Evolutionary conservation across 1,140 invertebrate species (phyloP), one percentile per base, ranked within the genome.

Genomic region (Zophobas morio): DNA sequence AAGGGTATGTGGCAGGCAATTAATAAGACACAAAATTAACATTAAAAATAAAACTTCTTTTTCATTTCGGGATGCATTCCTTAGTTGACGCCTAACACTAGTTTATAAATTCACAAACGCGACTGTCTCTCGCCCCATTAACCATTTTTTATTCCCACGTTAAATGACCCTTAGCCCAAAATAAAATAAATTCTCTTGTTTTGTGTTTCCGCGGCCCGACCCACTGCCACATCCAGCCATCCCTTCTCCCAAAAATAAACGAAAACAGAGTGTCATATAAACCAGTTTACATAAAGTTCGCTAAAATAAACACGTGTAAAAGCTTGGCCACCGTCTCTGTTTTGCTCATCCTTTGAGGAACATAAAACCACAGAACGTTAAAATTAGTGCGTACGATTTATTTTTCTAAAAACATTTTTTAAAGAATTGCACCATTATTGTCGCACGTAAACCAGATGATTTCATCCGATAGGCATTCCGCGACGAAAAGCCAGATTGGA

Each of bases 211-310:
- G 20, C 20, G 20, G 20, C 20, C 20, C 20, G 20, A 20, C 20
- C 20, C 20, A 20, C 20, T 20, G 20, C 20, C 20, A 20, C 20
- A 20, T 54, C 53, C 53, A 54, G 35, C 53, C 33, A 32, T 51
- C 33, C 49, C 49, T 32, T 51, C 2, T 51, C 49, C 49, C 37
- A 63, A 8, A 63, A 63, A 36, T 63, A 63, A 63, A 20, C 57
- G 57, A 66, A 60, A 66, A 66, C 60, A 66, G 20, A 66, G 37
- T 66, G 60, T 66, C 60, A 66, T 66, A 42, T 42, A 47, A 66
- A 66, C 60, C 39, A 42, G 33, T 66, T 42, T 66, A 42, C 60
- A 66, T 66, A 66, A 66, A 66, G 36, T 8, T 1, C 40, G 8
- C 39, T 66, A 66, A 66, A 66, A 66, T 66, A 66, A 66, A 66